phyloP scores from a whole-genome alignment of 2,888 invertebrate genomes.

The Nudaria mundana region DNA sequence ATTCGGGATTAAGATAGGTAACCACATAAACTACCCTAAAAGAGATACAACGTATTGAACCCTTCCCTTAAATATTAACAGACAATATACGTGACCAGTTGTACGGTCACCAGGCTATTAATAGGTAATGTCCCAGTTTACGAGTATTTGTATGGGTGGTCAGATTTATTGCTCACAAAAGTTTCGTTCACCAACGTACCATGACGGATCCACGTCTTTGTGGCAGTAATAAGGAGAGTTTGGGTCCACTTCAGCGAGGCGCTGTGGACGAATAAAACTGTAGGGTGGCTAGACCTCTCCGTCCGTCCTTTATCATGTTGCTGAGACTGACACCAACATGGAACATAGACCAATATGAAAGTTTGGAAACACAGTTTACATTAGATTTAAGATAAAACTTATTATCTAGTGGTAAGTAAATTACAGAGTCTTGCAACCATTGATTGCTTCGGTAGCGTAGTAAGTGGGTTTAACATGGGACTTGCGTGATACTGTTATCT shows the following conservation, averaged over 20 bases:
- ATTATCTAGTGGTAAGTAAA: no score
- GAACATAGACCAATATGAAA: conserved; percentile 8
- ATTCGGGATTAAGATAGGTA: no score
- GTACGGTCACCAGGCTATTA: conserved; percentile 25
- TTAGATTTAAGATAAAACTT: no score
- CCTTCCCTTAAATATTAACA: conserved; percentile 29
- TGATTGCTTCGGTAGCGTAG: no score
- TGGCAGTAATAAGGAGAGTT: conserved; percentile 37
- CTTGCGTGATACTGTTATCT: no score
- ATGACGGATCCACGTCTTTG: conserved; percentile 40
- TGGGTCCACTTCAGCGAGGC: conserved; percentile 37
- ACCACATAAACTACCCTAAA: no score
- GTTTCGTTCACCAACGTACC: conserved; percentile 32
- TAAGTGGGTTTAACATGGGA: no score
- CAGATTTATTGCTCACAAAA: conserved; percentile 38
- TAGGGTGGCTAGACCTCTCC: conserved; percentile 48
- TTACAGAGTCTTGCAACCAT: no score
- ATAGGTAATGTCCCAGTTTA: conserved; percentile 23
- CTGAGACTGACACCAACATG: conserved; percentile 44
- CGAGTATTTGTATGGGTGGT: conserved; percentile 25
- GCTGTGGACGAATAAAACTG: conserved; percentile 62
- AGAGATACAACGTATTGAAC: no score
- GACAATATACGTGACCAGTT: conserved; percentile 31
- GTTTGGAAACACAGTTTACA: conserved; percentile 8
- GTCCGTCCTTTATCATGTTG: conserved; percentile 65